Base-by-base conservation (phyloP, 2,113 vertebrate species). In the Bambusicola thoracicus region DNA sequence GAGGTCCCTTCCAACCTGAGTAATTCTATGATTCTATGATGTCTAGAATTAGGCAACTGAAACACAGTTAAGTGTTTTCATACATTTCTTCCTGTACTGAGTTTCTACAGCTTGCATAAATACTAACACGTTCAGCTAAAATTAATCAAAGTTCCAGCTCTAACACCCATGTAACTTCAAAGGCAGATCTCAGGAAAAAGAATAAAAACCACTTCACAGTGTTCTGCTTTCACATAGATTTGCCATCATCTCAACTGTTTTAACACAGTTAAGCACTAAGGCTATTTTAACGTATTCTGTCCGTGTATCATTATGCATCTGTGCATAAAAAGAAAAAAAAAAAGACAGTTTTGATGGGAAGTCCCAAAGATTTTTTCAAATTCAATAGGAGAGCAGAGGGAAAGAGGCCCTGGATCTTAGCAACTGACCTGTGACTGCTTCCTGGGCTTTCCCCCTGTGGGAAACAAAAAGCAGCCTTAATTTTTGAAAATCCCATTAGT, bases 401-500 rank as follows among this genome's bases (percentile, higher is more conserved):
- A 68, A 66, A 78, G 27, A 92, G n/a, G 14, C 58, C 59, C 75
- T 51, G 29, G 49, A 56, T 44, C 32, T 84, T 34, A 11, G 43
- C 46, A 8, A 51, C 98, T 97, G 97, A 98, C 98, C 98, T 98
- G 85, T 97, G 98, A 85, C 53, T 98, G 96, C 97, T 98, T 94
- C 97, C 98, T 91, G 98, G 98, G 93, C 98, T 98, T 92, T 98
- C 98, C 8, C 97, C 98, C 98, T 98, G 93, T 93, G 91, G 13
- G 27, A 30, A 30, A 30, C 15, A 16, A 11, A 81, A 13, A 65
- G 56, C 73, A 58, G 44, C 62, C n/a, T 74, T 55, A 67, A 40
- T 53, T 43, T 40, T 40, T 75, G 24, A 74, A 19, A 86, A 83
- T 51, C 87, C 40, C 29, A 93, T 34, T 53, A 75, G 38, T 19